These are phyloP conservation scores for Resseliella maxima DNA, from an alignment of 2,888 invertebrate species.

Conservation along the genomic window DNA sequence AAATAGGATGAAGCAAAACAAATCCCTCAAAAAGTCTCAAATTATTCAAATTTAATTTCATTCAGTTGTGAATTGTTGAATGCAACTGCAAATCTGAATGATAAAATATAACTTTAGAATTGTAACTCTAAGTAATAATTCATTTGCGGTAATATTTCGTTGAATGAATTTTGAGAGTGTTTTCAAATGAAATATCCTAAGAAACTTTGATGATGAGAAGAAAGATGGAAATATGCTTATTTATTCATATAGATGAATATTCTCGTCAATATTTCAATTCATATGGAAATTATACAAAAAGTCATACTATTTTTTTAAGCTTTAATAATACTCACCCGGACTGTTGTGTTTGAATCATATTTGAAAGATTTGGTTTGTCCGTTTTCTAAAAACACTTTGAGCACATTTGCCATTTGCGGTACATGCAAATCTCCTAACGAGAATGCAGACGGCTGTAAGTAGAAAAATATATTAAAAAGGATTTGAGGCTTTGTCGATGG, in stretches of 20 bases:
- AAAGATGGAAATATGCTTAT: not conserved
- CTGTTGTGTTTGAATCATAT: constrained; percentile 90
- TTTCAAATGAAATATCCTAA: too few relatives aligned
- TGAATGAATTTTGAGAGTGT: not conserved
- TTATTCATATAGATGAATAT: not conserved
- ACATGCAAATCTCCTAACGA: constrained; percentile 84
- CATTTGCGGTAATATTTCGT: not conserved
- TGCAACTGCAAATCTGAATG: not conserved
- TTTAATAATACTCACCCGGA: constrained; percentile 70
- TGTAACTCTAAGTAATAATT: not conserved
- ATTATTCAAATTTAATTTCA: constrained; percentile 31
- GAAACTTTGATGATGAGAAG: not conserved
- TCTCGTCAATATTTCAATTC: not conserved
- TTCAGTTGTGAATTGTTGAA: not conserved
- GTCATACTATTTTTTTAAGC: too few relatives aligned
- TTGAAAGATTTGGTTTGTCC: constrained; percentile 96
- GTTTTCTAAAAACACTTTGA: constrained; percentile 94
- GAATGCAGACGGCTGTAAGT: constrained; percentile 83
- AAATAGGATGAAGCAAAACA: not conserved
- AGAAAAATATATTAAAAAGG: not conserved
- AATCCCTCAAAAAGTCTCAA: not conserved
- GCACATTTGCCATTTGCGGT: constrained; percentile 92
- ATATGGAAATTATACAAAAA: not conserved
- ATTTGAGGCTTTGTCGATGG: not conserved
- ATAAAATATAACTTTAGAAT: not conserved